phyloP scores from a whole-genome alignment of 1,140 invertebrate species.

The Augochlora pura region DNA sequence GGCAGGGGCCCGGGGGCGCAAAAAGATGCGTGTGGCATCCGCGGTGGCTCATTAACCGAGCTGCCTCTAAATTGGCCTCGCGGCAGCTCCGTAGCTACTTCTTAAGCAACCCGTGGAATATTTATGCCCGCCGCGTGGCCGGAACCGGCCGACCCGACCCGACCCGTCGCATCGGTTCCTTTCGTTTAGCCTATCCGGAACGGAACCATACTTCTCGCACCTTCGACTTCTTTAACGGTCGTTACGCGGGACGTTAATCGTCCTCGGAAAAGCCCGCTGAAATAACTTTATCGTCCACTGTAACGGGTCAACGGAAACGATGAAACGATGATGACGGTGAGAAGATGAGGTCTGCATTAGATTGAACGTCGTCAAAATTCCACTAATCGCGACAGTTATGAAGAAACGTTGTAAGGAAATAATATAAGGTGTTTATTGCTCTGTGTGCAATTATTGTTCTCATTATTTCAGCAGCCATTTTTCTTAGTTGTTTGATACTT shows the following conservation, averaged over 20 bases:
- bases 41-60: constrained; percentile 77
- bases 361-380: too few species aligned
- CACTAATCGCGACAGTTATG: too few species aligned
- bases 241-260: not conserved
- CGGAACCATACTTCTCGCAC: constrained; percentile 34
- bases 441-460: too few species aligned
- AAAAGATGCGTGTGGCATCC: constrained; percentile 75
- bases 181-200: constrained; percentile 10
- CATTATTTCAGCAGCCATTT: too few species aligned
- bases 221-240: constrained; percentile 31
- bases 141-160: constrained; percentile 6
- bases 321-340: too few species aligned
- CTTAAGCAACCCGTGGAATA: constrained; percentile 68
- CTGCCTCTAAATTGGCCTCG: constrained; percentile 77
- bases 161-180: constrained; percentile 14
- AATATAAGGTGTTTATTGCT: too few species aligned
- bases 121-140: constrained; percentile 73
- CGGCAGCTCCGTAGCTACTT: constrained; percentile 70
- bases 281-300: constrained; percentile 14
- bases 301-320: not conserved
- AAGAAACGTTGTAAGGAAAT: too few species aligned
- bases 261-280: constrained; percentile 8
- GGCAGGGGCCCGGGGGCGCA: constrained; percentile 61
- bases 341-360: too few species aligned
- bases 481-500: too few species aligned